These are phyloP conservation scores for Gavia stellata DNA, from an alignment of 2,113 vertebrate genomes.

Conservation along the genomic window DNA sequence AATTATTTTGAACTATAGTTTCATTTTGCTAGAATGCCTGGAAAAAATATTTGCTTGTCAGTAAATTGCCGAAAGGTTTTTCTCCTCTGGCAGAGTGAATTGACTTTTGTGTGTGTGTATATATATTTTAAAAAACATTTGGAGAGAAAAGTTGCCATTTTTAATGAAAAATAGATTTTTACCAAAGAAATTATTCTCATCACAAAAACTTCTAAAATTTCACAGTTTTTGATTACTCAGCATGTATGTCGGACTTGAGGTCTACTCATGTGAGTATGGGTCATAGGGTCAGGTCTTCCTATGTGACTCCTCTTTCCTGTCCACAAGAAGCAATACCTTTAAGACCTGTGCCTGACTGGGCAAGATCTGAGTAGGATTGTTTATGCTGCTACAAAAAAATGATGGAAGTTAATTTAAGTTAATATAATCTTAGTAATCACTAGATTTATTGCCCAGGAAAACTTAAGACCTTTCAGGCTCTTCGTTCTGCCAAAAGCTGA, in stretches of 20 bases:
- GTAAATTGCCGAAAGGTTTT: neutral
- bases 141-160: neutral
- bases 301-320: neutral
- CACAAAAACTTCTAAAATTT: neutral
- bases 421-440: conserved; percentile 19
- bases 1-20: neutral
- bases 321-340: neutral
- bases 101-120: neutral
- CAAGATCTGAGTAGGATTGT: neutral
- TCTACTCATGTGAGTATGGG: neutral
- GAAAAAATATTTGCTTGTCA: neutral
- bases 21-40: neutral
- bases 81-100: neutral
- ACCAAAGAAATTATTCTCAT: neutral
- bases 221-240: neutral
- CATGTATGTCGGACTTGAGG: neutral
- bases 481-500: neutral
- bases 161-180: neutral
- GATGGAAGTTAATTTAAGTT: neutral
- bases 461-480: neutral
- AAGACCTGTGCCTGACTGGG: neutral
- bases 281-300: neutral
- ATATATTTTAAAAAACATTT: neutral
- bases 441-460: conserved; percentile 22
- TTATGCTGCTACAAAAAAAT: neutral